phyloP scores from a whole-genome alignment of 2,888 invertebrate genomes.

The Apodemia mormo region DNA sequence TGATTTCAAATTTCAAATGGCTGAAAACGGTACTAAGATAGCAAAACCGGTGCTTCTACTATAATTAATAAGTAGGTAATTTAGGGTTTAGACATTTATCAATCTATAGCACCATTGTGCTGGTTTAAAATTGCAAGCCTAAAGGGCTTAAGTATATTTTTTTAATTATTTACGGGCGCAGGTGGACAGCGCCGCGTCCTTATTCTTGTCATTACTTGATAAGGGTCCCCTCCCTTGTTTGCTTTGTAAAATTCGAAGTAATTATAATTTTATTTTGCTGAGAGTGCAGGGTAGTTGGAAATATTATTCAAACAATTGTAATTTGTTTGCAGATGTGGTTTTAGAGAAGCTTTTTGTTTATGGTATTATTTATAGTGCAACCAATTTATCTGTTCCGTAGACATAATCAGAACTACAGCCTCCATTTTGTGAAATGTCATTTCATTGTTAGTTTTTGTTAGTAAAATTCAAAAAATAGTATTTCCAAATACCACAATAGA shows the following conservation, averaged over 20 bases:
- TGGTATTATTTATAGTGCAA: background rate
- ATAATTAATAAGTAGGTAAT: too few relatives aligned
- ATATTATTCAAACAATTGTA: background rate
- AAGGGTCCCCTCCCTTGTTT: constrained; percentile 58
- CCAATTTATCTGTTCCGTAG: background rate
- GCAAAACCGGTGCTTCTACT: too few relatives aligned
- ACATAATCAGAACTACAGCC: background rate
- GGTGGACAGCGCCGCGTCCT: constrained; percentile 34
- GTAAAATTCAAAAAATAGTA: too few relatives aligned
- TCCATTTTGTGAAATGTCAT: too few relatives aligned
- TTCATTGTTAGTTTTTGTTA: too few relatives aligned
- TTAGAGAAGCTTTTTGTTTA: background rate
- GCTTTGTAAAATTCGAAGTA: constrained; percentile 45
- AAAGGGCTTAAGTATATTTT: constrained; percentile 35
- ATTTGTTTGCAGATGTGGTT: background rate
- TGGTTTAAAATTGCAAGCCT: constrained; percentile 26
- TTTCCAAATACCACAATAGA: too few relatives aligned
- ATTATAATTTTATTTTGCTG: constrained; percentile 16
- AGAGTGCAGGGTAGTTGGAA: constrained; percentile 9
- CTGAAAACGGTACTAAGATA: too few relatives aligned
- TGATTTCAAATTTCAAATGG: too few relatives aligned
- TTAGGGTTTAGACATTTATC: background rate
- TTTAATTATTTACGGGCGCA: constrained; percentile 41
- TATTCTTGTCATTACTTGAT: constrained; percentile 65
- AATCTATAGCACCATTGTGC: constrained; percentile 1